Base-by-base conservation (phyloP, 2,888 invertebrate species). In the Nymphalis c-album region DNA sequence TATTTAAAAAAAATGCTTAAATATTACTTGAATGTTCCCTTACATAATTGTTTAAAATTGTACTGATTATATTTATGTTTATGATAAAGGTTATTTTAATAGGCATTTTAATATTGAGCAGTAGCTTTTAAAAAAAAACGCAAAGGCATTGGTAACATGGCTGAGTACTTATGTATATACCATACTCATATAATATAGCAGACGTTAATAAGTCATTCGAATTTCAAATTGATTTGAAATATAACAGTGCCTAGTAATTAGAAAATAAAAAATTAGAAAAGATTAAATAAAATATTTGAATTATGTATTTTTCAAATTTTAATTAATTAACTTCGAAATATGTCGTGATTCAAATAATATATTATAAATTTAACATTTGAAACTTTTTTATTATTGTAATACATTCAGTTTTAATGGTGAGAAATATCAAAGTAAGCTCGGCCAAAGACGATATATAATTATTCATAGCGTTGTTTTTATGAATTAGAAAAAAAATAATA, bases 361-460 rank as follows among this genome's bases (percentile, higher is more conserved):
- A 16, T 22, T 51, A 51, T 51, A 5, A 51, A 16, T 22, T 51
- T 51, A 16, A 6, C 10, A 51, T 22, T 51, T 51, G 6, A 22
- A 51, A 31, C n/a, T 2, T 31, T n/a, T 31, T n/a, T 17, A 6
- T 31, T 31, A 31, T 6, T 26, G 7, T 31, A 31, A 55, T 17
- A 17, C 31, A 55, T 55, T 64, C 16, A 50, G 40, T 45, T 22
- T 58, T 58, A 18, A 50, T 64, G 59, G 18, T 64, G 35, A 51
- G 46, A 60, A 59, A 65, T 60, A 60, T 60, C 65, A 60, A 53
- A 60, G 60, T 65, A 55, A 65, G 53, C 46, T 60, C 65, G 53
- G 64, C 65, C 65, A 65, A 65, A 65, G 65, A 65, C 45, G 46
- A 60, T 18, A 59, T 53, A 60, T 60, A 65, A 47, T 53, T 46